Percentiles rank a stretch among this genome's conserved stretches.
phyloP scores from a whole-genome alignment of 2,113 vertebrate species.

The Epinephelus moara region DNA sequence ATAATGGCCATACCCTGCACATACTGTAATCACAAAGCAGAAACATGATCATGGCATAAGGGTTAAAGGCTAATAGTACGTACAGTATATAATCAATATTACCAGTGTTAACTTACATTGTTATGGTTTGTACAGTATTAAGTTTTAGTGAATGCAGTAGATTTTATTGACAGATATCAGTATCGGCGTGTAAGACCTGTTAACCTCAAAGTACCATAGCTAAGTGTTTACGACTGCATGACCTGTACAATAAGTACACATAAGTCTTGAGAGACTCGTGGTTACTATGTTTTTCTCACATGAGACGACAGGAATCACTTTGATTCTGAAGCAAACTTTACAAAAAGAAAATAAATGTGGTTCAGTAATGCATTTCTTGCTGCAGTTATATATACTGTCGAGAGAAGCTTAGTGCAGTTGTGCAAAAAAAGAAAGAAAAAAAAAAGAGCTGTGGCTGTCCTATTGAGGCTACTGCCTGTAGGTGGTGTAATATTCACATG shows the following conservation, averaged over 20 bases:
- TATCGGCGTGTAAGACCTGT: background rate
- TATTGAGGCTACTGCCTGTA: background rate
- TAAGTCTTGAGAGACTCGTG: background rate
- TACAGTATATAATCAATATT: background rate
- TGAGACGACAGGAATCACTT: background rate
- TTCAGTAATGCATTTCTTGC: background rate
- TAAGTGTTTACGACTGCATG: background rate
- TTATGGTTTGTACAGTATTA: background rate
- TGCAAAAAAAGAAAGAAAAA: background rate
- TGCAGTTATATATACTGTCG: background rate
- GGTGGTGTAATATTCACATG: background rate
- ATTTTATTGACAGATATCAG: background rate
- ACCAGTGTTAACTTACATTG: background rate
- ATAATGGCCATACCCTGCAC: background rate
- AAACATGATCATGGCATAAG: background rate
- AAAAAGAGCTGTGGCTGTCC: background rate
- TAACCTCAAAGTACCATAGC: background rate
- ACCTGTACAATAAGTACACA: background rate
- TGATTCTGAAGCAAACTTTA: background rate
- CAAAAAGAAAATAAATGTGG: slow-evolving; percentile 11
- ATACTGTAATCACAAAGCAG: background rate
- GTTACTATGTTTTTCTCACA: background rate
- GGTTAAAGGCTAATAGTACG: background rate
- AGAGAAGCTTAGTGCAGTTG: background rate
- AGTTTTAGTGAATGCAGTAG: background rate